Evolutionary conservation across 2,888 invertebrate genomes (phyloP).

Genomic region (Pelosia muscerda): DNA sequence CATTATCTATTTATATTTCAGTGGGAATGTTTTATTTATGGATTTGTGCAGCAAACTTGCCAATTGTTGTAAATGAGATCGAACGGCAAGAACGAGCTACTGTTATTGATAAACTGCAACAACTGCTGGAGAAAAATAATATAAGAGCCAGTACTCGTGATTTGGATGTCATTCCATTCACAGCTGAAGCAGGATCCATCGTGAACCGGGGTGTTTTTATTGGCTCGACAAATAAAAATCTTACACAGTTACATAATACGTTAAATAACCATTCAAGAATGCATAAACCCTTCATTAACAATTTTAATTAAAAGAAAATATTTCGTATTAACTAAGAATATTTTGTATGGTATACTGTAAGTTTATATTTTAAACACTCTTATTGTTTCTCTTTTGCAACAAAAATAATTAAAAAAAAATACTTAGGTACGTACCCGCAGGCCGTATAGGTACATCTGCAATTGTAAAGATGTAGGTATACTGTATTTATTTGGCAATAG

Average conservation of each 20-base stretch:
- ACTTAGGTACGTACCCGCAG: too few relatives aligned
- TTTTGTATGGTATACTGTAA: too few relatives aligned
- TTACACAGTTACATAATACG: conserved; percentile 11
- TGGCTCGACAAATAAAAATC: conserved; percentile 24
- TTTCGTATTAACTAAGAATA: too few relatives aligned
- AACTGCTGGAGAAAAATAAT: conserved; percentile 62
- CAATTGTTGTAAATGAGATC: conserved; percentile 77
- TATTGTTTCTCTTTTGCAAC: too few relatives aligned
- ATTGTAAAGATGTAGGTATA: too few relatives aligned
- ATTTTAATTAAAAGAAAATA: conserved; percentile 20
- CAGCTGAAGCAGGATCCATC: conserved; percentile 28
- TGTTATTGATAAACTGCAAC: conserved; percentile 68
- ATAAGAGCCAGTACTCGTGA: conserved; percentile 33
- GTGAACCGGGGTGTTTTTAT: conserved; percentile 42
- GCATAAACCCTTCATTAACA: conserved; percentile 27
- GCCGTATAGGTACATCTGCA: too few relatives aligned
- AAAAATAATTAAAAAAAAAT: too few relatives aligned
- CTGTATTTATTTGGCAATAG: too few relatives aligned
- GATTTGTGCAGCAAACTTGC: conserved; percentile 78
- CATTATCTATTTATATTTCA: conserved; percentile 49
- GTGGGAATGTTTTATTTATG: conserved; percentile 82
- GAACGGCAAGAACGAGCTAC: conserved; percentile 74
- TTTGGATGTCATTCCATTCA: conserved; percentile 48
- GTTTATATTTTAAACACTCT: too few relatives aligned
- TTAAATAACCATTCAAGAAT: conserved; percentile 23